phyloP scores from a whole-genome alignment of 2,888 invertebrate species.

The Mythimna impura region DNA sequence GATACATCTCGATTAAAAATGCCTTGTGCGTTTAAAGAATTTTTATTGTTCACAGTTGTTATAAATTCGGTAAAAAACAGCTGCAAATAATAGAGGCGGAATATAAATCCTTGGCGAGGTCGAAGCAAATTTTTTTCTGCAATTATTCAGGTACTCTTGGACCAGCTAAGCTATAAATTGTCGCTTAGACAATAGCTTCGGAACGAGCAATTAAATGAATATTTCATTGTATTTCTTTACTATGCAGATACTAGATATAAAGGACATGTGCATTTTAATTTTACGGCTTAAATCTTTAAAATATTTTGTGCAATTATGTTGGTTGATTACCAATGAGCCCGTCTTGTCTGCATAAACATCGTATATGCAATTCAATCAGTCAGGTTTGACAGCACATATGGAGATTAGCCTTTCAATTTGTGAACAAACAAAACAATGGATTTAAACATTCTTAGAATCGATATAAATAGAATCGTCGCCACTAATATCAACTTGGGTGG shows the following conservation, averaged over 20 bases:
- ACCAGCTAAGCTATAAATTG: conserved; percentile 76
- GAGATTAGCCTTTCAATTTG: conserved; percentile 52
- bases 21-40: conserved; percentile 71
- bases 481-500: conserved; percentile 57
- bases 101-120: conserved; percentile 81
- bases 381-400: conserved; percentile 58
- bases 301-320: conserved; percentile 68
- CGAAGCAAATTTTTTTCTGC: conserved; percentile 65
- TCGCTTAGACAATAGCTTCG: conserved; percentile 78
- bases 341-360: conserved; percentile 37
- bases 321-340: conserved; percentile 69
- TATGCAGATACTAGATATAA: conserved; percentile 54
- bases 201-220: conserved; percentile 82
- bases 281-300: conserved; percentile 63
- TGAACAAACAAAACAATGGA: conserved; percentile 59
- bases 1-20: conserved; percentile 75
- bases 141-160: conserved; percentile 66
- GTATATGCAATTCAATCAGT: conserved; percentile 51
- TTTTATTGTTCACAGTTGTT: conserved; percentile 79
- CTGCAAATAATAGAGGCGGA: conserved; percentile 75
- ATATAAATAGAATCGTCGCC: conserved; percentile 45
- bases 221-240: conserved; percentile 78
- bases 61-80: conserved; percentile 78
- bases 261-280: conserved; percentile 73
- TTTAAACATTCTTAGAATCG: conserved; percentile 48